phyloP scores from a whole-genome alignment of 1,140 invertebrate genomes.

The Diorhabda elongata region DNA sequence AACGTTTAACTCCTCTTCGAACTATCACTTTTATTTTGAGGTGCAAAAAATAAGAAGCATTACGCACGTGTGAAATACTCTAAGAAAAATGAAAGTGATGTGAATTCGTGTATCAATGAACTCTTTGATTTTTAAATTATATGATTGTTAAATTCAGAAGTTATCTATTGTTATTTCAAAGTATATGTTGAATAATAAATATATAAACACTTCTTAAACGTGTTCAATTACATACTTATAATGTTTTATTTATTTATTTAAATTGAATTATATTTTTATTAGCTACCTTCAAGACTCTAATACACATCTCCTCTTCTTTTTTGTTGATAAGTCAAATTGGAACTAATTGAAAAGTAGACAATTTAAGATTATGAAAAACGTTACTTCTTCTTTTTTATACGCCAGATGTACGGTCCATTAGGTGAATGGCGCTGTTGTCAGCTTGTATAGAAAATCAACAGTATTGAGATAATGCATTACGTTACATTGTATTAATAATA shows the following conservation, averaged over 20 bases:
- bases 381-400: no score
- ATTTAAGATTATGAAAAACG: no score
- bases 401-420: no score
- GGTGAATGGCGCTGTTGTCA: no score
- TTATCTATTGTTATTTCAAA: background rate
- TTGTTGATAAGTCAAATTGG: no score
- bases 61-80: conserved; percentile 8
- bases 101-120: background rate
- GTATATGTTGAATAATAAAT: background rate
- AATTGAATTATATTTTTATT: background rate
- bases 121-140: background rate
- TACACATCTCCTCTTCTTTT: no score
- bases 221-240: background rate
- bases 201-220: background rate
- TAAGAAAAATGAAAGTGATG: conserved; percentile 9
- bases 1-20: background rate
- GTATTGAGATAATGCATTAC: no score
- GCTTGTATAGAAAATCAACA: no score
- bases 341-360: no score
- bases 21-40: conserved; percentile 9
- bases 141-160: background rate
- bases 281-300: no score
- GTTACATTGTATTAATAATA: no score
- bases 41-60: conserved; percentile 6
- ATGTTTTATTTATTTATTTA: background rate